These are phyloP conservation scores for Eupithecia vulgata DNA, from an alignment of 2,888 invertebrate species.

Conservation along the genomic window DNA sequence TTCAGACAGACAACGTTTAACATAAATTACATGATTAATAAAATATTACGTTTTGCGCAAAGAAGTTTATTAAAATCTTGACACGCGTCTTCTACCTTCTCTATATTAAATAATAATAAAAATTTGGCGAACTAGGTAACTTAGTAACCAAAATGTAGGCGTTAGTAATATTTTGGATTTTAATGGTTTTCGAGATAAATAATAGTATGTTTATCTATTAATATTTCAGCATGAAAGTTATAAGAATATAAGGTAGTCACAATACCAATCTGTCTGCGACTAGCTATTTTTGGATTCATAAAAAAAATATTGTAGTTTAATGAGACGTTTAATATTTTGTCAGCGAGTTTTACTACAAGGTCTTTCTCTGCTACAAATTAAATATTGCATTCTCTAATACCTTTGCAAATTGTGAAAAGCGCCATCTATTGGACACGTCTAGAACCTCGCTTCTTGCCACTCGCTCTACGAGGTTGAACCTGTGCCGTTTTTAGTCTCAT, in stretches of 20 bases:
- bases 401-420: not conserved
- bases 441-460: not conserved
- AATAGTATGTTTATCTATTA: too few relatives aligned
- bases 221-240: too few relatives aligned
- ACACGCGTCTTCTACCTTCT: constrained; percentile 57
- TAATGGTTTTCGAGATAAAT: not conserved
- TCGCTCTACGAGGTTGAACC: not conserved
- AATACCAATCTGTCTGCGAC: too few relatives aligned
- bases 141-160: not conserved
- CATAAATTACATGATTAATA: too few relatives aligned
- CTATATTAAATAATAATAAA: not conserved
- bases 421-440: not conserved
- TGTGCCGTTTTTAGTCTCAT: not conserved
- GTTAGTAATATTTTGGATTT: not conserved
- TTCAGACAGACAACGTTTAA: not conserved
- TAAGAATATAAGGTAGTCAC: too few relatives aligned
- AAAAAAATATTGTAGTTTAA: too few relatives aligned
- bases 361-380: not conserved
- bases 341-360: not conserved
- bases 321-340: too few relatives aligned
- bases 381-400: not conserved
- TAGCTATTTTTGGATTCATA: too few relatives aligned
- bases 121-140: not conserved
- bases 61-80: constrained; percentile 67
- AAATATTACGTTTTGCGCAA: not conserved